Evolutionary conservation across 2,113 vertebrate genomes (phyloP).

Genomic region (Nettapus auritus): DNA sequence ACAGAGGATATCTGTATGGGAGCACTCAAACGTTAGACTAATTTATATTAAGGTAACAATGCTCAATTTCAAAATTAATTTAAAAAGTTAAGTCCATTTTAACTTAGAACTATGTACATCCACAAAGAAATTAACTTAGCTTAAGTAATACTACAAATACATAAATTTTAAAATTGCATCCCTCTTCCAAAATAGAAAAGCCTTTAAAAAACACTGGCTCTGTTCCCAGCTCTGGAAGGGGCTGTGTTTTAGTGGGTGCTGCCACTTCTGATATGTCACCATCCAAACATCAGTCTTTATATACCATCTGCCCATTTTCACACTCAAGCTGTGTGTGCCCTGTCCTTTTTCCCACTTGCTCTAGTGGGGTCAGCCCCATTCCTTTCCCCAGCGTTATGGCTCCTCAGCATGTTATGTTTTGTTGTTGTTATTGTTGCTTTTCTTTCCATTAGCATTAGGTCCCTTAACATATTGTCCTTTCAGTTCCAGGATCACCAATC

Average conservation of each 20-base stretch:
- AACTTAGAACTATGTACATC: neutral
- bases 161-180: neutral
- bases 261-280: neutral
- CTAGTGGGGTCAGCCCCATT: neutral
- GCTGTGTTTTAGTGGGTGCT: neutral
- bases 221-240: neutral
- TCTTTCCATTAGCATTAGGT: neutral
- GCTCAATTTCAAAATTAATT: neutral
- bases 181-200: neutral
- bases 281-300: neutral
- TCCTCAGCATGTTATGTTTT: neutral
- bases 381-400: fast-evolving
- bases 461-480: neutral
- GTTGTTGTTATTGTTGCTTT: neutral
- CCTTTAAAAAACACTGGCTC: neutral
- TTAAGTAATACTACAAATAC: neutral
- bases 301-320: neutral
- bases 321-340: neutral
- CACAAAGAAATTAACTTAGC: neutral
- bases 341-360: neutral
- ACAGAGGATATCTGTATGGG: neutral
- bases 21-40: neutral
- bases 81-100: neutral
- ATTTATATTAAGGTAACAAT: neutral
- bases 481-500: neutral